A percentile compares a stretch with the other conserved stretches of the same genome.
Evolutionary conservation across 2,888 invertebrate species (phyloP).

Genomic region (Acanthosoma haemorrhoidale): DNA sequence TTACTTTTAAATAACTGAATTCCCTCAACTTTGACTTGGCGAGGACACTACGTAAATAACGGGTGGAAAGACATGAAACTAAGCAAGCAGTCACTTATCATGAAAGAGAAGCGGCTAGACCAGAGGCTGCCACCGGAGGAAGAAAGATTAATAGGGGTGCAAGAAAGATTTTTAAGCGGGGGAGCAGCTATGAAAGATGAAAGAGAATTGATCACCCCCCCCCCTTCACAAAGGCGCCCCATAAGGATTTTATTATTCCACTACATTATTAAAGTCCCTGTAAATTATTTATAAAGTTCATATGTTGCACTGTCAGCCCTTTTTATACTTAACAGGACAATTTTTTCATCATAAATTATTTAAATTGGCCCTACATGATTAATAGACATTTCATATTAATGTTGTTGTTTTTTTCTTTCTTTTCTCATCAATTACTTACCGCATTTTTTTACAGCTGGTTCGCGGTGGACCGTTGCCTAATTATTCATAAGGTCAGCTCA

Average conservation of each 20-base stretch:
- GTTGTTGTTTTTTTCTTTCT: no score
- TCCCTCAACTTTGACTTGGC: no score
- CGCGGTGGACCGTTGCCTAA: no score
- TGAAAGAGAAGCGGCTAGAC: background rate
- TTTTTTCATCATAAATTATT: background rate
- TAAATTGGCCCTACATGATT: no score
- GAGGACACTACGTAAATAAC: no score
- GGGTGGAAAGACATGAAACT: no score
- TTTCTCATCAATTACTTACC: no score
- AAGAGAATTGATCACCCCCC: background rate
- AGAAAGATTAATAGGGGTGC: slow-evolving; percentile 1
- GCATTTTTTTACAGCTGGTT: no score
- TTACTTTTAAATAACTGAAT: no score
- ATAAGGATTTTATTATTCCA: slow-evolving; percentile 8
- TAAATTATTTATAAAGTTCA: slow-evolving; percentile 11
- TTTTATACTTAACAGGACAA: background rate
- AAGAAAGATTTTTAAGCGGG: background rate
- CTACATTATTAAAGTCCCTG: background rate
- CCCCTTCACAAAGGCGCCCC: background rate
- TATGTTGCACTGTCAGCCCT: background rate
- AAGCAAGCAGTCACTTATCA: no score
- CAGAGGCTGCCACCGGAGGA: background rate
- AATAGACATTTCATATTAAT: no score
- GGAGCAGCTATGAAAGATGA: background rate
- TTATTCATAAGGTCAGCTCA: no score